phyloP scores from a whole-genome alignment of 2,888 invertebrate species.

The Ophraella communa region DNA sequence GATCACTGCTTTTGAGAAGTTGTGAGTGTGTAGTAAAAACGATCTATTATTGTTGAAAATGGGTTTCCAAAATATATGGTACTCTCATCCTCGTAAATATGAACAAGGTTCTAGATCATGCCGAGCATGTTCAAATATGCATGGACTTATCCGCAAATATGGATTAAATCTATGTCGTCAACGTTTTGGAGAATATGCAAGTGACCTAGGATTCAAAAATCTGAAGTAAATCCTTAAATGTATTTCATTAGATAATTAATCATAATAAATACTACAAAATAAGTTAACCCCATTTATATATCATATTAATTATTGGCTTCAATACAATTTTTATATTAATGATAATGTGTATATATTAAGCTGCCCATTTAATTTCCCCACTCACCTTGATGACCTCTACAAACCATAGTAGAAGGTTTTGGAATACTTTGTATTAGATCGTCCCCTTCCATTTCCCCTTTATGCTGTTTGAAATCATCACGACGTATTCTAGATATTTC shows the following conservation, averaged over 20 bases:
- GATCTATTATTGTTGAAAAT: constrained; percentile 66
- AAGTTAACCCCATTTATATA: too few species aligned
- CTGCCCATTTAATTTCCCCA: neutral
- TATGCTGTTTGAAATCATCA: constrained; percentile 74
- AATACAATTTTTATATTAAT: too few species aligned
- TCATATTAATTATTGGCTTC: too few species aligned
- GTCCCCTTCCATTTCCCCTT: constrained; percentile 79
- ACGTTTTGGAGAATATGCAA: too few species aligned
- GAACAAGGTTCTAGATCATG: constrained; percentile 97
- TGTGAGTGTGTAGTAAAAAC: neutral
- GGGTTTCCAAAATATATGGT: constrained; percentile 99
- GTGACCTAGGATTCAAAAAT: too few species aligned
- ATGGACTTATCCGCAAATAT: too few species aligned
- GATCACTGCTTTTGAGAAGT: neutral
- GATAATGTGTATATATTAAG: too few species aligned
- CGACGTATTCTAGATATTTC: constrained; percentile 79
- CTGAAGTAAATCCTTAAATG: too few species aligned
- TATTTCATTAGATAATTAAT: too few species aligned
- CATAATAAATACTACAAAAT: too few species aligned
- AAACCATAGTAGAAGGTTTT: constrained; percentile 69
- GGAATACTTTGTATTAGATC: constrained; percentile 82
- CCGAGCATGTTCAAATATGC: too few species aligned
- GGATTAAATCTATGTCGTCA: too few species aligned
- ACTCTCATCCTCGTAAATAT: constrained; percentile 96
- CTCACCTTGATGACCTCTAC: constrained; percentile 79